Conservation (phyloP, 2,113 vertebrate species). For the Tachuris rubrigastra region DNA sequence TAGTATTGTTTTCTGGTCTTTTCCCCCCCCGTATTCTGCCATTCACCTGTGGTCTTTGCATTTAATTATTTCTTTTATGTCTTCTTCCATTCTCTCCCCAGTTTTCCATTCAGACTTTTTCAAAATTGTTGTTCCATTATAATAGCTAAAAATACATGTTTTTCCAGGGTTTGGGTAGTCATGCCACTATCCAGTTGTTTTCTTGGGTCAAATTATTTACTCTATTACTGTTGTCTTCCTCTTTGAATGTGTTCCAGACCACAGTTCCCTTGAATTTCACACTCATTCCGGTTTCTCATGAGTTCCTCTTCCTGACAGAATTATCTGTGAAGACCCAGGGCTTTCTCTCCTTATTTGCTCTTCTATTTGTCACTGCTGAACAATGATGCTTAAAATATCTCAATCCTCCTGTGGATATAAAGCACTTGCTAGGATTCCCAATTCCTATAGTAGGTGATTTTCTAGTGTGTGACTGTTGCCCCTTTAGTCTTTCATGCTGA, state of each 20-base stretch:
- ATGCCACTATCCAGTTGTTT: background rate
- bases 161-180: background rate
- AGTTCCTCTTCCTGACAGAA: background rate
- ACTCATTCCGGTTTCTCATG: background rate
- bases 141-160: background rate
- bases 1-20: background rate
- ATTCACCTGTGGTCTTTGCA: background rate
- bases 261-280: background rate
- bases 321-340: background rate
- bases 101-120: background rate
- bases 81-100: background rate
- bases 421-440: background rate
- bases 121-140: background rate
- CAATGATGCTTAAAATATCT: background rate
- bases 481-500: background rate
- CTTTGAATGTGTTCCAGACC: background rate
- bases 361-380: background rate
- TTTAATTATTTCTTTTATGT: background rate
- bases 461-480: background rate
- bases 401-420: background rate
- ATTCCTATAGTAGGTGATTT: background rate
- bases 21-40: background rate
- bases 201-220: background rate
- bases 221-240: background rate
- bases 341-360: background rate